Percentiles rank a stretch among this genome's conserved stretches.
These are phyloP conservation scores for Punctoribates punctum DNA, from an alignment of 2,888 invertebrate species.

Conservation along the genomic window DNA sequence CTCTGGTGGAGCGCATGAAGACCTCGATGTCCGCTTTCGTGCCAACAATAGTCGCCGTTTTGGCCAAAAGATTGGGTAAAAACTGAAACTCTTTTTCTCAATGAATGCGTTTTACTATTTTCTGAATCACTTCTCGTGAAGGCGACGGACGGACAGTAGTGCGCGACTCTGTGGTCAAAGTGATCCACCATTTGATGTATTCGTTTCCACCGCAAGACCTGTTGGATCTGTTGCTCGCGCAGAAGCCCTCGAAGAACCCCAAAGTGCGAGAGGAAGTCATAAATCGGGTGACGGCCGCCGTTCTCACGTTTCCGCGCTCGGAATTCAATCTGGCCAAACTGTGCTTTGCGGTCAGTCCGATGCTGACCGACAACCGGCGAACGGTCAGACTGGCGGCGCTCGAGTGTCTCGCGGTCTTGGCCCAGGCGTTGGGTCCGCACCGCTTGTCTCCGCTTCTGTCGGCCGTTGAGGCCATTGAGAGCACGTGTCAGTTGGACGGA, in stretches of 20 bases:
- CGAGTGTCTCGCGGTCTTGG: conserved; percentile 72
- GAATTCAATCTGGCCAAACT: conserved; percentile 62
- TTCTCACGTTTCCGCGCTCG: conserved; percentile 73
- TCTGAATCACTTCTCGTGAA: neutral
- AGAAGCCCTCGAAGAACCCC: conserved; percentile 53
- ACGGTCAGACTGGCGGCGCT: conserved; percentile 72
- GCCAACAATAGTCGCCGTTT: conserved; percentile 55
- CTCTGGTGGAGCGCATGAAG: conserved; percentile 56
- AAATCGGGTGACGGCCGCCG: conserved; percentile 70
- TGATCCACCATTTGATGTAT: conserved; percentile 58
- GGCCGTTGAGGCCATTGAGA: conserved; percentile 56
- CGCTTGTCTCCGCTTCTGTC: conserved; percentile 60
- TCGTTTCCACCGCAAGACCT: conserved; percentile 58
- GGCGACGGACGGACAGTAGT: conserved; percentile 58
- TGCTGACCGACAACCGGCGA: conserved; percentile 63
- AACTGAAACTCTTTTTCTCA: neutral
- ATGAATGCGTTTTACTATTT: neutral
- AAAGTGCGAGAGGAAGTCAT: conserved; percentile 69
- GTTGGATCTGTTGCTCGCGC: conserved; percentile 56
- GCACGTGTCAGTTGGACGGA: conserved; percentile 54
- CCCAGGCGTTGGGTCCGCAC: conserved; percentile 65
- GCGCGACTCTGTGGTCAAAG: conserved; percentile 57
- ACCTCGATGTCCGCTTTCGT: conserved; percentile 54
- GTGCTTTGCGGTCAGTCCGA: conserved; percentile 56
- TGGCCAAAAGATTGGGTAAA: conserved; percentile 54